Conservation (phyloP, 2,113 vertebrate genomes). For the Eubucco bourcierii region DNA sequence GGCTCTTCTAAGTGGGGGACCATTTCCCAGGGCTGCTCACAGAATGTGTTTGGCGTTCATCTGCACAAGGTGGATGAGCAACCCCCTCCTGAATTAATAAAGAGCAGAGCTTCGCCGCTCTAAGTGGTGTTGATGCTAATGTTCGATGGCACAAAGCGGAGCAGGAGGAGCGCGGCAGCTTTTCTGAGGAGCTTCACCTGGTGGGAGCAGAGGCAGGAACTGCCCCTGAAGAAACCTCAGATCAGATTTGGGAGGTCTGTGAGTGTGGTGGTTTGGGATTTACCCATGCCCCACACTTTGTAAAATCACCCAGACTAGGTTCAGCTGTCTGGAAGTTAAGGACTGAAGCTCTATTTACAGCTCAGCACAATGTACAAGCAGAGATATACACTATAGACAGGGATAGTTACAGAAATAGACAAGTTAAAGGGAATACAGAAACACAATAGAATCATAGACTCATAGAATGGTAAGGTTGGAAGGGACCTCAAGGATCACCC, state of each 20-base stretch:
- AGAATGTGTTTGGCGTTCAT: not conserved
- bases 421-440: too few species aligned
- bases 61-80: not conserved
- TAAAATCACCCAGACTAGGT: too few species aligned
- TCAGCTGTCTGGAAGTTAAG: too few species aligned
- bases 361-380: too few species aligned
- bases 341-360: too few species aligned
- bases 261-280: not conserved
- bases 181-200: conserved; percentile 3
- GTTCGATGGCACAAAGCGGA: not conserved
- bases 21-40: not conserved
- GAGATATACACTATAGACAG: too few species aligned
- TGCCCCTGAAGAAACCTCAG: conserved; percentile 8
- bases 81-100: not conserved
- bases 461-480: too few species aligned
- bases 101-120: not conserved
- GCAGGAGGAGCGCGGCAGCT: not conserved
- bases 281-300: too few species aligned
- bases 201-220: not conserved
- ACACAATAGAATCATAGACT: too few species aligned
- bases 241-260: not conserved
- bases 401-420: too few species aligned
- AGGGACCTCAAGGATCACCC: too few species aligned
- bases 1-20: not conserved
- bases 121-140: not conserved